Evolutionary conservation across 2,888 invertebrate species (phyloP), one percentile per base, ranked within the genome.

Genomic region (Agapostemon virescens): DNA sequence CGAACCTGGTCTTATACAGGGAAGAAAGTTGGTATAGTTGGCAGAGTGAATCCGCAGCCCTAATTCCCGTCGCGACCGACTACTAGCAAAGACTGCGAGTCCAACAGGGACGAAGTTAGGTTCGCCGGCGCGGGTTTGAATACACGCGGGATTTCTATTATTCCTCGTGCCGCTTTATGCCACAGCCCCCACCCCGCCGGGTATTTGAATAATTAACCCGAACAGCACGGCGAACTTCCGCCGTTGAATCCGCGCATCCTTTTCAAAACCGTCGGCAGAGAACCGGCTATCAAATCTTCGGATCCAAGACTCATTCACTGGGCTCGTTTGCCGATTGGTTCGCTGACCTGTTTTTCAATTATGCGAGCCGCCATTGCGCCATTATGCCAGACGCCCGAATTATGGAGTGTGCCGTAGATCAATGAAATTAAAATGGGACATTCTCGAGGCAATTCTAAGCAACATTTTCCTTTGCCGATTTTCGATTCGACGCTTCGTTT

Each of bases 151-250:
- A 83, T 83, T 85, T 78, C 80, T 85, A 82, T 85, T 85, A 84
- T 82, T 85, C 76, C 79, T 55, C 38, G 70, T 23, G 63, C 36
- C 69, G 77, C 76, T 77, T 79, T 79, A 81, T 81, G 42, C 71
- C 20, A 38, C 61, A n/a, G 55, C 68, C 40, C 58, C 17, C 69
- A 75, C 73, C 49, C 30, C 71, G 74, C 42, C 71, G 74, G 73
- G 69, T 83, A 81, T 79, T 80, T 79, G 86, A 80, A 87, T 86
- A 87, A 87, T 87, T 87, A 87, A 87, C 71, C 68, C 55, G 67
- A 71, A 69, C 84, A 71, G 66, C 58, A 72, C 84, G 74, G 71
- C 71, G n/a, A 81, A 82, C 82, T 82, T 80, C 74, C 45, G 69
- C 23, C 45, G 33, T 58, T 45, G 68, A 79, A 82, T 73, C 63